Evolutionary conservation across 2,888 invertebrate species (phyloP), one percentile per base, ranked within the genome.

Genomic region (Limnephilus lunatus): DNA sequence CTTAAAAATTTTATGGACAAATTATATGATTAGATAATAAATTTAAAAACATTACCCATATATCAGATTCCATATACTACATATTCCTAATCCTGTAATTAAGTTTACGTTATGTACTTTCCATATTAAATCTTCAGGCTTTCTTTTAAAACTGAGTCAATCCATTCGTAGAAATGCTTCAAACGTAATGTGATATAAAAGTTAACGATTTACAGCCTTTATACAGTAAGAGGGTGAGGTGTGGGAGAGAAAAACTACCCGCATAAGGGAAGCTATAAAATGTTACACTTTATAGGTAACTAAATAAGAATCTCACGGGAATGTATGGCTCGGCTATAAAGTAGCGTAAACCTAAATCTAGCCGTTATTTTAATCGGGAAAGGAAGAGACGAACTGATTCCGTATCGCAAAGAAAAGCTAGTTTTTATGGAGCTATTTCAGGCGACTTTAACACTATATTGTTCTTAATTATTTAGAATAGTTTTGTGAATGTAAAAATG

Each of bases 261-360:
- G 30, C 25, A 68, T 15, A 83, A 30, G 87, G 90, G 87, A 44
- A 82, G 90, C 87, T 83, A 68, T 92, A 92, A 92, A 92, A 86
- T 82, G 92, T n/a, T 91, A 90, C 90, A 82, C 83, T 92, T 92
- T 92, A 92, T 92, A 92, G 91, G 92, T 92, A 87, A 92, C 91
- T 92, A 91, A 92, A 92, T 91, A 90, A 91, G 89, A 88, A 89
- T 88, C 89, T 85, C 81, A 89, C 53, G 89, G 39, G 80, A 89
- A 81, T 53, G 81, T 89, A 83, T 83, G 83, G 35, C 83, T 32
- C 35, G 32, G 83, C 32, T 32, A 83, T 83, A 83, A 83, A 83
- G 83, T 35, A 35, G 35, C 35, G n/a, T 35, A 83, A 83, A 83
- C 32, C 35, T 83, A 83, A 35, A 83, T 39, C 35, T 39, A 11